Evolutionary conservation across 2,113 vertebrate species (phyloP).

Genomic region (Axis porcinus): DNA sequence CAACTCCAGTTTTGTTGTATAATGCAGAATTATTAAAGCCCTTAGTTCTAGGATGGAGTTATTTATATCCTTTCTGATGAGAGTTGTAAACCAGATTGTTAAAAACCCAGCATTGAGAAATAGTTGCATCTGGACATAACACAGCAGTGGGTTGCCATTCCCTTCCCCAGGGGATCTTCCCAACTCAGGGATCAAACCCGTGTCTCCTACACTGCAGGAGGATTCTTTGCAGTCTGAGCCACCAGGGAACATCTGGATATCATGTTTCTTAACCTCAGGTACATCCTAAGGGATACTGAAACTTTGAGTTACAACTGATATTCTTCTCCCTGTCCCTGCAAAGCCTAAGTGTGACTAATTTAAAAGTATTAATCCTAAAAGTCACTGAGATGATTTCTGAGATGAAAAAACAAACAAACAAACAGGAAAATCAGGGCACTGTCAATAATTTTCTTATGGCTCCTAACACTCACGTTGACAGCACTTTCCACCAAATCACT

Average conservation of each 20-base stretch:
- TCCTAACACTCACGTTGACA: not conserved
- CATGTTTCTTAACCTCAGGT: conserved; percentile 6
- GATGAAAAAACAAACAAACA: not conserved
- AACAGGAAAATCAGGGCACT: not conserved
- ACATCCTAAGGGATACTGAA: not conserved
- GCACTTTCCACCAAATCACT: not conserved
- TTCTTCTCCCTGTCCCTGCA: not conserved
- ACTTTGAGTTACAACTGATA: not conserved
- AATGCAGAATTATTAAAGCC: not conserved
- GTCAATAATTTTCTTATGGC: not conserved
- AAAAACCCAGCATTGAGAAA: not conserved
- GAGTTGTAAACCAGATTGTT: not conserved
- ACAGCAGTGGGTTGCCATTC: not conserved
- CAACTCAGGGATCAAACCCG: not conserved
- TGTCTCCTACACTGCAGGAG: not conserved
- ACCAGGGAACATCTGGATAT: not conserved
- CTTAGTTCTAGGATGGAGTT: not conserved
- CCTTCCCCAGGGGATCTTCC: not conserved
- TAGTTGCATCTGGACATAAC: not conserved
- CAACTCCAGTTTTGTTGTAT: not conserved
- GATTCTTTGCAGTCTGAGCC: not conserved
- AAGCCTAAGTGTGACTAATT: not conserved
- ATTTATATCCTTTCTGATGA: not conserved
- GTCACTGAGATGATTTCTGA: not conserved
- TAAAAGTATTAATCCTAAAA: not conserved